Percentiles rank a stretch among this genome's conserved stretches.
phyloP scores from a whole-genome alignment of 2,113 vertebrate genomes.

The Macaca nemestrina region DNA sequence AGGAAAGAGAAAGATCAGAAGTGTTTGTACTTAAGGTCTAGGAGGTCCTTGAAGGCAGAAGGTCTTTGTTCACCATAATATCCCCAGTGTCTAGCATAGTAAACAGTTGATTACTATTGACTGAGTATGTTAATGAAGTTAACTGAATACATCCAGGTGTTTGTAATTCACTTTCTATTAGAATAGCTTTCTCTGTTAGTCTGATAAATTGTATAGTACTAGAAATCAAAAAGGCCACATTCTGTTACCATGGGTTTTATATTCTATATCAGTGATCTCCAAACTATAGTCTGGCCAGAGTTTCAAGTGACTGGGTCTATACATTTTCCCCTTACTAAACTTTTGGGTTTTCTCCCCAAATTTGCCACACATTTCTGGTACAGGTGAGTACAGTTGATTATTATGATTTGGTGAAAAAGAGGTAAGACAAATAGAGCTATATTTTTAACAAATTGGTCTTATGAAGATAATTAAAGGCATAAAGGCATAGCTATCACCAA shows the following conservation, averaged over 20 bases:
- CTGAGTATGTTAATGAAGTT: conserved; percentile 2
- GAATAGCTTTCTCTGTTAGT: conserved; percentile 18
- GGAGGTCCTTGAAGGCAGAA: neutral
- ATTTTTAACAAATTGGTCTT: neutral
- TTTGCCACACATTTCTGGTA: neutral
- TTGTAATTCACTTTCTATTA: neutral
- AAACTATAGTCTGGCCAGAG: neutral
- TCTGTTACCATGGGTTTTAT: neutral
- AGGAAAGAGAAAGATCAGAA: conserved; percentile 7
- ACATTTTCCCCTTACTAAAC: neutral
- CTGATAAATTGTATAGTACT: conserved; percentile 22
- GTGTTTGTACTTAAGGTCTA: neutral
- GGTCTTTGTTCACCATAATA: neutral
- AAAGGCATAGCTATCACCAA: neutral
- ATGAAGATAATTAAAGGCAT: neutral
- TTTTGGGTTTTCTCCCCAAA: conserved; percentile 17
- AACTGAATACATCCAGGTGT: neutral
- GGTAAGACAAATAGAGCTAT: neutral
- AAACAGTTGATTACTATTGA: neutral
- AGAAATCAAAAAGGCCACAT: conserved; percentile 21
- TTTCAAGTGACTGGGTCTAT: neutral
- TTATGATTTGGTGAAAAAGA: neutral
- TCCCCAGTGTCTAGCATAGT: neutral
- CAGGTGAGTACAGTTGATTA: neutral
- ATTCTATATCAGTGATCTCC: neutral